Evolutionary conservation across 2,113 vertebrate genomes (phyloP).

Genomic region (Muntiacus muntjak): DNA sequence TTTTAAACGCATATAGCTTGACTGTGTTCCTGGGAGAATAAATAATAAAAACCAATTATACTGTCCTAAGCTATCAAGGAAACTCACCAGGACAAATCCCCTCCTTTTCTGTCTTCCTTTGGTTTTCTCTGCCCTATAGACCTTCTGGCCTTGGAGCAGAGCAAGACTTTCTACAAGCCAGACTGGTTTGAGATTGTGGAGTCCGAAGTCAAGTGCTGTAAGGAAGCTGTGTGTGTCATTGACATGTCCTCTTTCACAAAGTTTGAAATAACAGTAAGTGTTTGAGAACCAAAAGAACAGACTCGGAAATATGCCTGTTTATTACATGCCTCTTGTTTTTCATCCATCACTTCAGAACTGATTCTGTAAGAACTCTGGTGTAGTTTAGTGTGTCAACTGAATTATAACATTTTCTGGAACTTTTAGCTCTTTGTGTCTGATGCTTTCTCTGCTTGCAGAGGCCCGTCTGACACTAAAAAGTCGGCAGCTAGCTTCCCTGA

Average conservation of each 20-base stretch:
- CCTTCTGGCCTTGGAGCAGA: conserved; percentile 93
- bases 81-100: neutral
- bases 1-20: neutral
- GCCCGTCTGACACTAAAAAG: neutral
- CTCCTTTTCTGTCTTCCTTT: neutral
- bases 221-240: conserved; percentile 96
- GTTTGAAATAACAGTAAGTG: conserved; percentile 97
- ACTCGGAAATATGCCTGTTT: neutral
- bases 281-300: neutral
- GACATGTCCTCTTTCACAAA: conserved; percentile 99
- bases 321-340: neutral
- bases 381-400: neutral
- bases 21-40: neutral
- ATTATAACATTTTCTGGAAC: neutral
- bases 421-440: neutral
- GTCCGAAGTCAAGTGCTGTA: conserved; percentile 97
- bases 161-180: conserved; percentile 98
- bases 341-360: neutral
- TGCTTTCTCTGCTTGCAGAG: neutral
- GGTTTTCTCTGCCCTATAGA: conserved; percentile 76
- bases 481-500: neutral
- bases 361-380: neutral
- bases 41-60: neutral
- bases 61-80: neutral
- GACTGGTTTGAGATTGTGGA: conserved; percentile 99